Base-by-base conservation (phyloP, 2,888 invertebrate species). In the Drosophila macrospina region DNA sequence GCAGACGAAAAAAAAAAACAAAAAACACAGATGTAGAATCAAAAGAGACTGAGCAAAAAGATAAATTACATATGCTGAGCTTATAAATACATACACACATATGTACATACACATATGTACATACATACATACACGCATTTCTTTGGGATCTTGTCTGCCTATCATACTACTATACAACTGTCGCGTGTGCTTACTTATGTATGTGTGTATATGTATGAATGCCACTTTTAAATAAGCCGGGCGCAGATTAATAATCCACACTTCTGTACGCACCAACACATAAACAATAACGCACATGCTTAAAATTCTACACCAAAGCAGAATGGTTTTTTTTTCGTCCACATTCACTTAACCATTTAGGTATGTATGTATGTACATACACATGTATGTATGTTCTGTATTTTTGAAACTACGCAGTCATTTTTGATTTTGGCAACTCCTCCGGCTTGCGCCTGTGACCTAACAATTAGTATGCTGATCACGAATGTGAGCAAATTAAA, bases 11-110 rank as follows among this genome's bases (percentile, higher is more conserved):
- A 72, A 54, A 45, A 44, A 51, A 36, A 13, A 37, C 57, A 36
- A 52, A 56, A 66, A 44, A 20, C 42, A 56, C 56, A 77, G 45
- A 47, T 57, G 30, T 39, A 26, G 3, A 51, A 62, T 26, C 41
- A 34, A 48, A 69, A 63, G 52, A 51, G 34, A 51, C 30, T 52
- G 37, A 26, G 28, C 28, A 34, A 63, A 51, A 63, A 52, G 34
- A 47, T 11, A 62, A 62, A 34, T 28, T 11, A n/a, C n/a, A n/a
- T n/a, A 15, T 67, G 32, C 50, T 34, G 8, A 70, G 26, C 47
- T 57, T 54, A 20, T 20, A 44, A 55, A 44, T 8, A 26, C n/a
- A 44, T 24, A n/a, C 42, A 32, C 0, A 13, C 13, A n/a, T 15
- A 7, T 24, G 15, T 6, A 26, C 8, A 37, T 37, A 52, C 26